Base-by-base conservation (phyloP, 2,888 invertebrate genomes). In the Halictus ligatus region DNA sequence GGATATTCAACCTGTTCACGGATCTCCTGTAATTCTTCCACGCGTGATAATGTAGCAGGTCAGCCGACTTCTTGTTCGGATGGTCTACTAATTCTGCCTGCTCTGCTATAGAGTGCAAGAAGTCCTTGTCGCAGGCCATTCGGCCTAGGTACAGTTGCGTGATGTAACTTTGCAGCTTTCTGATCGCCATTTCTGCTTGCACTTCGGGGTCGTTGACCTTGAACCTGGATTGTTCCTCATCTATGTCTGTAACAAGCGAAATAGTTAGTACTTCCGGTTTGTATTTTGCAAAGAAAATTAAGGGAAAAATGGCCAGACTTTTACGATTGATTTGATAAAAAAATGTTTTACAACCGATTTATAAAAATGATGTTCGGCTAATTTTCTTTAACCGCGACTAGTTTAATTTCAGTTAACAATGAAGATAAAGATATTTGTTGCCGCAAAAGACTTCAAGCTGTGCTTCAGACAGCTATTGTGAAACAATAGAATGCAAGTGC, bases 61-160 rank as follows among this genome's bases (percentile, higher is more conserved):
- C 87, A 0, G 94, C 93, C 4, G 95, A 94, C 15, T 89, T 91
- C 82, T 94, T 92, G 89, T 96, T 96, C 0, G 96, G 95, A 48
- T 95, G 95, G 5, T 75, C 29, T 7, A 93, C 21, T 6, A 87
- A 67, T 1, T 95, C 92, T 12, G 94, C 94, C 0, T 93, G 91
- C 80, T 94, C 91, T 0, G 92, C 87, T 67, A 94, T 91, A 18
- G 93, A 85, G 74, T 95, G 93, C 58, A 96, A 86, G 86, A 96
- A 96, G 35, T 94, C 90, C 87, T 95, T 96, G 84, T 96, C 96
- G 72, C 90, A 86, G 60, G 95, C 95, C 91, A 96, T 92, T 6
- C 91, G 89, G 46, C 95, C 95, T 69, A 96, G 92, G 88, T 96
- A 96, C 80, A 95, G 94, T 78, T 94, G 94, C 0, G 95, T 95